phyloP scores from a whole-genome alignment of 2,113 vertebrate species.

The Budorcas taxicolor region DNA sequence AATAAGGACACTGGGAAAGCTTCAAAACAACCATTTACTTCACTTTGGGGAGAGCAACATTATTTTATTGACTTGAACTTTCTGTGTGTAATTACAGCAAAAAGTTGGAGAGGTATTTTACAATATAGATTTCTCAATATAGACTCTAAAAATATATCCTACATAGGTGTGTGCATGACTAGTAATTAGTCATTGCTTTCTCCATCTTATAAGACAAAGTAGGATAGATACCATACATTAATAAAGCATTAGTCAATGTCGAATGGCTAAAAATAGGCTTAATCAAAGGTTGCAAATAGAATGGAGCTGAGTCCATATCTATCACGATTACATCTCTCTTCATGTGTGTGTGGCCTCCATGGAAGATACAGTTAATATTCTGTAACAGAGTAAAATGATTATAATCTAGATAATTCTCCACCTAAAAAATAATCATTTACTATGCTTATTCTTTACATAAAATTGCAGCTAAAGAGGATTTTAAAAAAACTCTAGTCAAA shows the following conservation, averaged over 20 bases:
- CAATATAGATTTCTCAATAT: not conserved
- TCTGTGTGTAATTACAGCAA: slow-evolving; percentile 1
- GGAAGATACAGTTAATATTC: not conserved
- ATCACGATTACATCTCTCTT: not conserved
- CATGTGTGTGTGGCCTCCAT: not conserved
- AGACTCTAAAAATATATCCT: not conserved
- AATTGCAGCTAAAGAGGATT: not conserved
- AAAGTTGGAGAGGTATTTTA: slow-evolving; percentile 12
- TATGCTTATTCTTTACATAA: not conserved
- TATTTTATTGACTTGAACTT: not conserved
- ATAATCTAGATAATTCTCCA: not conserved
- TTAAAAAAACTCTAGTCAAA: not conserved
- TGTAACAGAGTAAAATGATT: not conserved
- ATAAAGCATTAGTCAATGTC: not conserved
- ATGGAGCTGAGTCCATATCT: not conserved
- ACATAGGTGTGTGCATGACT: not conserved
- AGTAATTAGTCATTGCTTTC: not conserved
- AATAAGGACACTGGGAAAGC: not conserved
- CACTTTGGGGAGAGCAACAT: not conserved
- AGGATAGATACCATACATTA: not conserved
- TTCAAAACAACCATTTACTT: not conserved
- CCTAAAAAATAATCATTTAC: not conserved
- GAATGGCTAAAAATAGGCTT: not conserved
- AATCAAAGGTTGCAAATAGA: not conserved
- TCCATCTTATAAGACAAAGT: not conserved